Percentiles rank a stretch among this genome's conserved stretches.
Conservation (phyloP, 2,888 invertebrate species). For the Acronicta psi region DNA sequence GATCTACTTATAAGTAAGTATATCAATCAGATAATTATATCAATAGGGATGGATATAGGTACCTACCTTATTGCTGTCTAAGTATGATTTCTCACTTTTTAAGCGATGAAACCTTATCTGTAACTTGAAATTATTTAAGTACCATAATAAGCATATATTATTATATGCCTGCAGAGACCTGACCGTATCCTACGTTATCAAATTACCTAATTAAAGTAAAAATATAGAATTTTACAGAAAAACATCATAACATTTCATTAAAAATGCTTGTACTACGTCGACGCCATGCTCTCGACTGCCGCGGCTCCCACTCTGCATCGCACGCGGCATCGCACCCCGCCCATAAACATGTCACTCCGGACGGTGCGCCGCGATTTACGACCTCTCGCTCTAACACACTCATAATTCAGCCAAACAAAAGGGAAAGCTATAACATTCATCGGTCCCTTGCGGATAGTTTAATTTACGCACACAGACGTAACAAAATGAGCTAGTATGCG, state of each 20-base stretch:
- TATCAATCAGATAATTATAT: too few relatives aligned
- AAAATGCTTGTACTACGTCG: constrained; percentile 54
- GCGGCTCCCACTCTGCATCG: constrained; percentile 75
- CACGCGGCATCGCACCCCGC: constrained; percentile 83
- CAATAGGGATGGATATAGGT: too few relatives aligned
- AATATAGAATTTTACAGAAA: neutral
- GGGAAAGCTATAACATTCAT: constrained; percentile 89
- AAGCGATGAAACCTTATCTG: too few relatives aligned
- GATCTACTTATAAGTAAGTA: too few relatives aligned
- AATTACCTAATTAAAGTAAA: too few relatives aligned
- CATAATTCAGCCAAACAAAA: constrained; percentile 88
- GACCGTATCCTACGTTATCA: too few relatives aligned
- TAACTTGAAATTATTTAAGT: too few relatives aligned
- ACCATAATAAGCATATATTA: too few relatives aligned
- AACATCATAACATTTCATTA: constrained; percentile 16
- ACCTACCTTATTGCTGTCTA: too few relatives aligned
- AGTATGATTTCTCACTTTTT: too few relatives aligned
- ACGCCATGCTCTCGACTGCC: constrained; percentile 87
- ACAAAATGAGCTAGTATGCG: constrained; percentile 86
- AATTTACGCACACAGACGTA: constrained; percentile 87
- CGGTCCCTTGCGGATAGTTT: constrained; percentile 88
- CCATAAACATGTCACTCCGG: constrained; percentile 89
- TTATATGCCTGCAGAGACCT: too few relatives aligned
- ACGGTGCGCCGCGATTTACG: constrained; percentile 85
- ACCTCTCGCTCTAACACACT: constrained; percentile 87